Conservation (phyloP, 2,797 vertebrate species). For the Alcedo atthis region DNA sequence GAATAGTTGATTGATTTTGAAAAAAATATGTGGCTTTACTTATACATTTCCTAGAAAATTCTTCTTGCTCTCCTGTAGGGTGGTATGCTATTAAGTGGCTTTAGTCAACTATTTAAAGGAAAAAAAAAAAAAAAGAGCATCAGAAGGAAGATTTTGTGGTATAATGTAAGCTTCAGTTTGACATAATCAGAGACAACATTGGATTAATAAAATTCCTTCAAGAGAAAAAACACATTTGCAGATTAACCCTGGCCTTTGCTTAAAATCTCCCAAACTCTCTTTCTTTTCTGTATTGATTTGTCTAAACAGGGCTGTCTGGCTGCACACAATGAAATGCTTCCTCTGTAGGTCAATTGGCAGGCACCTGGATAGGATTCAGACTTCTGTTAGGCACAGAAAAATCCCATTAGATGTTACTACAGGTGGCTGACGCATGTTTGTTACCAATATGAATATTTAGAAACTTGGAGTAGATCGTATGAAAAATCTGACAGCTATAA, state of each 20-base stretch:
- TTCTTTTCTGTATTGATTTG: constrained; percentile 55
- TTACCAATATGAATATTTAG: constrained; percentile 26
- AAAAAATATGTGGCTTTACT: neutral
- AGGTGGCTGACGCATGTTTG: neutral
- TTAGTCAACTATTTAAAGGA: neutral
- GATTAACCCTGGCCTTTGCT: constrained; percentile 51
- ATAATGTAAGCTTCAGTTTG: constrained; percentile 37
- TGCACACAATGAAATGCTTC: constrained; percentile 42
- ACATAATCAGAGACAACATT: constrained; percentile 22
- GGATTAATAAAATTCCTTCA: constrained; percentile 65
- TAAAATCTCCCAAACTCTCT: constrained; percentile 31
- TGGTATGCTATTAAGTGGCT: neutral
- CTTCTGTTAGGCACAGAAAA: constrained; percentile 22
- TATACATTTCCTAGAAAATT: constrained; percentile 18
- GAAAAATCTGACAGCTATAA: constrained; percentile 25
- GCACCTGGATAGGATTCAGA: constrained; percentile 15
- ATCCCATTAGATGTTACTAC: constrained; percentile 1
- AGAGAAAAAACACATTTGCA: constrained; percentile 52
- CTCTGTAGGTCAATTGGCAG: constrained; percentile 47
- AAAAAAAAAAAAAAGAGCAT: neutral
- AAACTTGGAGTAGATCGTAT: neutral
- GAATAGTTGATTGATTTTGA: neutral
- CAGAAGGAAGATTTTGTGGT: neutral
- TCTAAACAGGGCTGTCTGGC: constrained; percentile 37
- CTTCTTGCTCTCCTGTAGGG: neutral